Evolutionary conservation across 2,797 vertebrate species (phyloP), one percentile per base, ranked within the genome.

Genomic region (Sebastes jordani): DNA sequence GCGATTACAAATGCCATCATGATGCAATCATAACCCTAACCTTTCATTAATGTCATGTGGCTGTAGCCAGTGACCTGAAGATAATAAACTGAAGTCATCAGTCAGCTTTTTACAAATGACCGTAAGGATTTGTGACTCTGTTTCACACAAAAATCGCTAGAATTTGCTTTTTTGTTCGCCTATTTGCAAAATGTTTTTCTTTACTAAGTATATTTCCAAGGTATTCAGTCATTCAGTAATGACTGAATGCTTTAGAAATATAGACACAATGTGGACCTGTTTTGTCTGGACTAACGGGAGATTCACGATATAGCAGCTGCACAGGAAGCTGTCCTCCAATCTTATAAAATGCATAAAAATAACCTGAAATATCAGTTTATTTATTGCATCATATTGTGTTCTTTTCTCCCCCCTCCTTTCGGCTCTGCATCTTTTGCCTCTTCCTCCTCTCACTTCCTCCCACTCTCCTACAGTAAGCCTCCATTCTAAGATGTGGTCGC

Each of bases 401-500:
- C 2, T 78, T 65, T 59, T 29, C 10, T 42, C 20, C n/a, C 16
- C 11, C 46, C 13, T 46, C 29, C 18, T 7, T 7, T 80, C 34
- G 16, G 56, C 38, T 76, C 29, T 70, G 36, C 65, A 73, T 81
- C 62, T 69, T 80, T 30, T 68, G 5, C 63, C 55, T 56, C 62
- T 22, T 64, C 59, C 9, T 30, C 61, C n/a, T 80, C 66, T 66
- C 27, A 70, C 71, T 64, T 60, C 58, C 73, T 68, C 38, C 63
- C 34, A 22, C 66, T 80, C 67, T 67, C 49, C 66, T 59, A 22
- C 70, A 59, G 25, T 71, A 59, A 83, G 62, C 81, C 74, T 81
- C 55, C 46, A 4, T 66, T 82, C 78, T 86, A 55, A 38, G 61
- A 83, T 80, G 58, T 27, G 34, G 55, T 74, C 79, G 75, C 81